Evolutionary conservation across 2,888 invertebrate genomes (phyloP).

Genomic region (Acholoe squamosa): DNA sequence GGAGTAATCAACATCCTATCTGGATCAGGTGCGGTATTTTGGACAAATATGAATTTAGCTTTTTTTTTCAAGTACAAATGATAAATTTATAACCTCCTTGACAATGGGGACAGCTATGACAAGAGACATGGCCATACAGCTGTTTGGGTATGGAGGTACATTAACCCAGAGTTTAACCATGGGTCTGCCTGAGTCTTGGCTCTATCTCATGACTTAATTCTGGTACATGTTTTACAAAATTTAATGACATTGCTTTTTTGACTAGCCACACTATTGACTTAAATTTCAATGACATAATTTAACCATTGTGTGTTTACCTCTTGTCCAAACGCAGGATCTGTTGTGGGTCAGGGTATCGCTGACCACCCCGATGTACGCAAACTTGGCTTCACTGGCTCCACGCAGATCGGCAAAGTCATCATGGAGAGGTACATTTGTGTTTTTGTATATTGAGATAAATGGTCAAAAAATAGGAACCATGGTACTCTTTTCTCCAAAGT

Average conservation of each 20-base stretch:
- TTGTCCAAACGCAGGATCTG: slow-evolving; percentile 85
- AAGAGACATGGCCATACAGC: neutral
- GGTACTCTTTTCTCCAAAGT: no score
- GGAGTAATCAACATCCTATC: slow-evolving; percentile 97
- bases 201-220: no score
- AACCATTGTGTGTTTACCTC: no score
- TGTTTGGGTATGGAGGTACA: slow-evolving; percentile 67
- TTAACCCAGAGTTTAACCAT: neutral
- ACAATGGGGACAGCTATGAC: slow-evolving; percentile 35
- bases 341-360: slow-evolving; percentile 93
- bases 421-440: slow-evolving; percentile 88
- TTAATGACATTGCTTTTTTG: no score
- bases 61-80: neutral
- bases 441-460: no score
- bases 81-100: neutral
- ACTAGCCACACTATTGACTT: no score
- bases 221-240: no score
- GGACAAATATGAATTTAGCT: slow-evolving; percentile 56
- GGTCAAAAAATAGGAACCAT: no score
- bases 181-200: neutral
- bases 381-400: slow-evolving; percentile 98
- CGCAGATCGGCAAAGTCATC: slow-evolving; percentile 94
- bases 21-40: slow-evolving; percentile 87
- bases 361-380: slow-evolving; percentile 94
- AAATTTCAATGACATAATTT: no score